phyloP scores from a whole-genome alignment of 2,797 vertebrate genomes.

The Trachops cirrhosus region DNA sequence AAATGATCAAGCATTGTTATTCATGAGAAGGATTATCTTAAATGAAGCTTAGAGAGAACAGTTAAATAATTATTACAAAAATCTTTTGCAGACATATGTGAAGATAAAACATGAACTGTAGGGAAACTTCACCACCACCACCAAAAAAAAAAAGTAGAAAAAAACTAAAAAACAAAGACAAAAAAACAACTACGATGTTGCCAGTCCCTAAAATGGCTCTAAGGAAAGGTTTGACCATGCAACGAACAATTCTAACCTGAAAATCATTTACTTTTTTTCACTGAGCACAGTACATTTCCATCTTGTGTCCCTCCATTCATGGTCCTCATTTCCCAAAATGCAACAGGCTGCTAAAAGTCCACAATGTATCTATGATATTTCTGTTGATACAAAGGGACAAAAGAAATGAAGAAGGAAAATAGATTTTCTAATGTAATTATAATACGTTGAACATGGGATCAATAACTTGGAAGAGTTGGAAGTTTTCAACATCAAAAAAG shows the following conservation, averaged over 20 bases:
- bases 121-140: neutral
- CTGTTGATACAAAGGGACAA: neutral
- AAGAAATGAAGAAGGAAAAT: neutral
- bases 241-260: slow-evolving; percentile 28
- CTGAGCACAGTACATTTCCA: slow-evolving; percentile 33
- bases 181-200: neutral
- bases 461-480: neutral
- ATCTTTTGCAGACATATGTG: neutral
- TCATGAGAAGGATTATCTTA: slow-evolving; percentile 16
- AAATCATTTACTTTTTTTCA: slow-evolving; percentile 40
- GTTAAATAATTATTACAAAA: slow-evolving; percentile 5
- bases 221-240: neutral
- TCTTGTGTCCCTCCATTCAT: neutral
- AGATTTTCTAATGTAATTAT: neutral
- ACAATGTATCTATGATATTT: neutral
- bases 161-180: slow-evolving; percentile 16
- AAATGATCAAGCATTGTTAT: neutral
- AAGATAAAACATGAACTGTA: neutral
- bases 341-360: neutral
- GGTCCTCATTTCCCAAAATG: slow-evolving; percentile 32
- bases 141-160: neutral
- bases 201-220: neutral
- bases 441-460: neutral
- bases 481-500: slow-evolving; percentile 29
- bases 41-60: neutral